phyloP scores from a whole-genome alignment of 2,113 vertebrate species.

The Proterorhinus semilunaris region DNA sequence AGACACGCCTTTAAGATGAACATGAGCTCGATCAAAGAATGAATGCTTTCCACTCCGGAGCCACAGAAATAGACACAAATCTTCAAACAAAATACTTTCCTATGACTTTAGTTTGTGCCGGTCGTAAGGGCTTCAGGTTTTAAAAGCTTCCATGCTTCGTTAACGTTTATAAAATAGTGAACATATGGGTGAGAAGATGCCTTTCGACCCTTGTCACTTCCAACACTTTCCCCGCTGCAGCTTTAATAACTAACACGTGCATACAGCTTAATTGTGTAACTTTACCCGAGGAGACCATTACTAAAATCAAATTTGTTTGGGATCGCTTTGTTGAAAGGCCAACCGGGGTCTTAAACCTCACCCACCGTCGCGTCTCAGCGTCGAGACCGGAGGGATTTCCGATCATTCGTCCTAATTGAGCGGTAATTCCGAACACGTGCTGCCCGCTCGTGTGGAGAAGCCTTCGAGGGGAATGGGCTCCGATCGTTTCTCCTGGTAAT shows the following conservation, averaged over 20 bases:
- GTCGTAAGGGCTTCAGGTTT: too few species aligned
- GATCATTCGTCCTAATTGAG: conserved; percentile 38
- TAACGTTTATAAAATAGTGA: too few species aligned
- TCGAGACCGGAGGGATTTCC: conserved; percentile 4
- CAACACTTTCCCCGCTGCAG: not conserved
- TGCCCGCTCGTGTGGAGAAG: conserved; percentile 9
- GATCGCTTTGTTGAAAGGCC: conserved; percentile 15
- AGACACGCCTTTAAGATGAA: too few species aligned
- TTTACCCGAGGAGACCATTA: not conserved
- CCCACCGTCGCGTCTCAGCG: not conserved
- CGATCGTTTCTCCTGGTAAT: conserved; percentile 22
- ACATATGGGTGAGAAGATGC: too few species aligned
- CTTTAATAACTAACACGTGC: conserved; percentile 3
- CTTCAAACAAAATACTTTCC: too few species aligned
- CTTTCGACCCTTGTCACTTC: too few species aligned
- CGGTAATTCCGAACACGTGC: conserved; percentile 1
- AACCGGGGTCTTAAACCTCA: conserved; percentile 4
- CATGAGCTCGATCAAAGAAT: too few species aligned
- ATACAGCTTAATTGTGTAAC: not conserved
- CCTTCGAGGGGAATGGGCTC: not conserved
- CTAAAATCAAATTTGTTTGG: conserved; percentile 17
- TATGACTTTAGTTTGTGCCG: too few species aligned
- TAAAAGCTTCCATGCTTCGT: too few species aligned
- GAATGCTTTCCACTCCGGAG: too few species aligned
- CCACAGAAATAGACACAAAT: too few species aligned